Conservation (phyloP, 2,888 invertebrate species). For the Gortyna flavago region DNA sequence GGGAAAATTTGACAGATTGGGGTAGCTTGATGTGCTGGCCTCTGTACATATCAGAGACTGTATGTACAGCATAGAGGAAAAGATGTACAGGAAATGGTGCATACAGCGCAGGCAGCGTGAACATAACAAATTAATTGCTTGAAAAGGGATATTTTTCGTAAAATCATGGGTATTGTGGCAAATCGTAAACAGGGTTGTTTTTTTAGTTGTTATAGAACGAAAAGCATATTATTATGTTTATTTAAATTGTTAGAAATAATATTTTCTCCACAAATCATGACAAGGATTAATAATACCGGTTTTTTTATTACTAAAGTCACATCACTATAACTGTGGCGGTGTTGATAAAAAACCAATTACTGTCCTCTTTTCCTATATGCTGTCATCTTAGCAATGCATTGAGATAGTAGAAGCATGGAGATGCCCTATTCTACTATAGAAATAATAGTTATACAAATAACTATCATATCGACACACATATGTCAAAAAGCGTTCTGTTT, state of each 20-base stretch:
- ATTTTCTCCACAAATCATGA: background rate
- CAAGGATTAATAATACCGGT: background rate
- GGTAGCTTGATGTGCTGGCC: too few relatives aligned
- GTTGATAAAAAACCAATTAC: conserved; percentile 9
- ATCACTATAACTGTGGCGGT: background rate
- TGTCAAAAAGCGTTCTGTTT: too few relatives aligned
- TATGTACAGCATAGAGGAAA: too few relatives aligned
- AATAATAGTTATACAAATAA: too few relatives aligned
- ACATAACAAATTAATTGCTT: background rate
- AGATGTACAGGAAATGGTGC: background rate
- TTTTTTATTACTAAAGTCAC: conserved; percentile 10
- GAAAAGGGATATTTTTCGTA: too few relatives aligned
- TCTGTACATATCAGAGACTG: too few relatives aligned
- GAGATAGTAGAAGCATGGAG: too few relatives aligned
- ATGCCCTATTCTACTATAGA: too few relatives aligned
- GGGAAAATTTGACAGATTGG: too few relatives aligned
- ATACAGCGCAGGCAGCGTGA: too few relatives aligned
- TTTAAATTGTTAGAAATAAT: background rate
- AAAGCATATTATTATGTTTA: background rate
- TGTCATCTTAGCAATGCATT: too few relatives aligned
- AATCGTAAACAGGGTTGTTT: background rate
- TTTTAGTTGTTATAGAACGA: background rate
- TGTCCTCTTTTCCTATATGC: background rate
- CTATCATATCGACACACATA: too few relatives aligned
- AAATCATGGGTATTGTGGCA: background rate